phyloP scores from a whole-genome alignment of 2,113 vertebrate genomes.

The Ellobius talpinus region DNA sequence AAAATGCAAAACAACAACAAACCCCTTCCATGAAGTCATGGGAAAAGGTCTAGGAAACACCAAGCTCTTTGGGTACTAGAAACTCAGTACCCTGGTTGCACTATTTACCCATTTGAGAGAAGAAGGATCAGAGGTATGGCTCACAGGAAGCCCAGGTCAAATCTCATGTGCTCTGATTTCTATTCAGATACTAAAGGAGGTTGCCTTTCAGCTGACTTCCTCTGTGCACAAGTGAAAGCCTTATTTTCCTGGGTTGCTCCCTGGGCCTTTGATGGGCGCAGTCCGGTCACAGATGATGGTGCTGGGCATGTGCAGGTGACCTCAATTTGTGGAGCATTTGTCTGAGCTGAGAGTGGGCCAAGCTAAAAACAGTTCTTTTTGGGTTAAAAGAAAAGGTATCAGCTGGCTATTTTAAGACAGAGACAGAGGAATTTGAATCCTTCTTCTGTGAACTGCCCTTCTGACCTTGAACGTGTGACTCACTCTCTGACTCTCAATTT shows the following conservation, averaged over 20 bases:
- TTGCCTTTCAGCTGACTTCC: background rate
- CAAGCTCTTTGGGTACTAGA: conserved; percentile 70
- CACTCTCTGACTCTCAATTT: background rate
- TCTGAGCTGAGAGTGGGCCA: background rate
- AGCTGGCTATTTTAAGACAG: conserved; percentile 10
- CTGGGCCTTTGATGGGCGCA: background rate
- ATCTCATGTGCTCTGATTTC: background rate
- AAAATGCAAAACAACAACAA: conserved; percentile 82
- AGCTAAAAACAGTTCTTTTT: background rate
- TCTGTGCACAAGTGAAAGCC: background rate
- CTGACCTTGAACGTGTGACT: background rate
- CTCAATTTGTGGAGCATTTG: background rate
- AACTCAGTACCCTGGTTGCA: conserved; percentile 69
- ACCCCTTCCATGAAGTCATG: conserved; percentile 74
- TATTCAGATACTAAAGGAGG: conserved; percentile 55
- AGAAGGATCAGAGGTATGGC: background rate
- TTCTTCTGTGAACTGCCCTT: background rate
- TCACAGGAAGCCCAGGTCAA: background rate
- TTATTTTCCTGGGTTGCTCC: background rate
- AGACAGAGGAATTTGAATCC: background rate
- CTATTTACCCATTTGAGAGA: background rate
- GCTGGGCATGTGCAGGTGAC: background rate
- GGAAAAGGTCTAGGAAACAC: conserved; percentile 74
- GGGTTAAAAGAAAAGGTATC: background rate
- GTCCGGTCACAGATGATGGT: background rate